Conservation (phyloP, 2,797 vertebrate genomes). For the Rhinogobio ventralis region DNA sequence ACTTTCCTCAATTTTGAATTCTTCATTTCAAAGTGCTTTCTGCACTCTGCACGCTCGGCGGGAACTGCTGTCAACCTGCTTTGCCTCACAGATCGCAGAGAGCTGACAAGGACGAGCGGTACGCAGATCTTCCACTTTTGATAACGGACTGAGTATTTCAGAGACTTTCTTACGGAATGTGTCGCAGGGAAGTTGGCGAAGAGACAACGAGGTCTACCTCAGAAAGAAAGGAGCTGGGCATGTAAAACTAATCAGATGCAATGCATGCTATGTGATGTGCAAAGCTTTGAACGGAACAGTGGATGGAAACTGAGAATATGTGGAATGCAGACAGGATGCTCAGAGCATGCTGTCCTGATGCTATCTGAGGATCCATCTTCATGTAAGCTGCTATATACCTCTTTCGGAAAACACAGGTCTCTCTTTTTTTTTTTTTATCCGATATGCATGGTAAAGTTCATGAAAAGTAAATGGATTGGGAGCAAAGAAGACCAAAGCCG, state of each 20-base stretch:
- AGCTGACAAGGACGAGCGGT: slow-evolving; percentile 18
- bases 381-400: slow-evolving; percentile 71
- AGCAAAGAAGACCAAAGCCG: slow-evolving; percentile 14
- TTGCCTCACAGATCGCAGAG: slow-evolving; percentile 12
- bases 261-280: slow-evolving; percentile 15
- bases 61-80: slow-evolving; percentile 25
- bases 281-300: slow-evolving; percentile 31
- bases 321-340: slow-evolving; percentile 36
- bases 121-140: slow-evolving; percentile 57
- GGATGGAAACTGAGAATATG: slow-evolving; percentile 53
- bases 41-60: neutral
- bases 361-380: slow-evolving; percentile 71
- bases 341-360: slow-evolving; percentile 50
- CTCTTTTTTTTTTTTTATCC: slow-evolving; percentile 21
- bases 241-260: slow-evolving; percentile 60
- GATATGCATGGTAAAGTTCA: slow-evolving; percentile 26
- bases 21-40: neutral
- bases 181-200: slow-evolving; percentile 42
- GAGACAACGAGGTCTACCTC: slow-evolving; percentile 25
- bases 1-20: neutral
- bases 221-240: slow-evolving; percentile 58
- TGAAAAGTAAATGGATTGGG: slow-evolving; percentile 32
- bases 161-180: slow-evolving; percentile 56
- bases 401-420: slow-evolving; percentile 12
- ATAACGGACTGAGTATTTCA: slow-evolving; percentile 62